Base-by-base conservation (phyloP, 2,113 vertebrate species). In the Oreocharis arfaki region DNA sequence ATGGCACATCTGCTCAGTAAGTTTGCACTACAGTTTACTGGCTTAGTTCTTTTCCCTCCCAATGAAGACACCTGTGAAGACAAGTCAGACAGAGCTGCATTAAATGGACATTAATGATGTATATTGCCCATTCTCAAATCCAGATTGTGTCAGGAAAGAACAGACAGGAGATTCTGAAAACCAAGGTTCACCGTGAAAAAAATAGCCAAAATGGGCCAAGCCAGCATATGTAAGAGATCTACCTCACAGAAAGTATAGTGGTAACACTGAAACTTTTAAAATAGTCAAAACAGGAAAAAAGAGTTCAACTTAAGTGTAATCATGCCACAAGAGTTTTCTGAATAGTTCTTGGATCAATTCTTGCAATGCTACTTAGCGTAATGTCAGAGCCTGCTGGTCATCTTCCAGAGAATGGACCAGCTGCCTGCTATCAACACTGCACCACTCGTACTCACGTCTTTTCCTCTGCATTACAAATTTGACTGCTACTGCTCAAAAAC, bases 201-300 rank as follows among this genome's bases (percentile, higher is more conserved):
- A 84, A 33, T 9, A 59, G 47, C 7, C n/a, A 32, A 50, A 84
- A 84, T 39, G 63, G 53, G 61, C 56, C 84, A 94, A 92, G 44
- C 32, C 57, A 69, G 16, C 83, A 83, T 70, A 70, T 89, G 59
- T 64, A 76, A 93, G 70, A 91, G 55, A 84, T 95, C 93, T 84
- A 83, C 52, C 41, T 85, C 84, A 50, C 22, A 81, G 41, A 91
- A 94, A 80, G 92, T 88, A 57, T 76, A 96, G 93, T 84, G 52
- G 90, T 90, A 92, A 94, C 39, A 57, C 22, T 60, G 33, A 91
- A 92, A 60, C 53, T 85, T 97, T 95, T 89, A 5, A 96, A 95
- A 94, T 68, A 90, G 90, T 90, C 93, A 96, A 95, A 95, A 94
- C 85, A 94, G 84, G 82, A 90, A 96, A 93, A 89, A 94, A 91